Conservation (phyloP, 2,113 vertebrate genomes). For the Morone saxatilis region DNA sequence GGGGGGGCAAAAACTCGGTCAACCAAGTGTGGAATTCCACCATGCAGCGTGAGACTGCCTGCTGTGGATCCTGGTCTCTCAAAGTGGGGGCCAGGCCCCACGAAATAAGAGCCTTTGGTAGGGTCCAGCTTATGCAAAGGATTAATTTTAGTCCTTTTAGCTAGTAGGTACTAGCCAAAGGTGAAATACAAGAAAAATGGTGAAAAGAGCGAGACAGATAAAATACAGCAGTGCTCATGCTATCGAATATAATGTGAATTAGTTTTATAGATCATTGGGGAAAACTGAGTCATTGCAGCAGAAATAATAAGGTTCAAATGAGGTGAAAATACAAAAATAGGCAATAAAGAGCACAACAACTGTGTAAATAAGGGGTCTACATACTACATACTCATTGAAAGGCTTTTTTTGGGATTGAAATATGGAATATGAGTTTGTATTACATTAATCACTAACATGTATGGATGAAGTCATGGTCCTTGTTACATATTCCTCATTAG, state of each 20-base stretch:
- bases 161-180: not conserved
- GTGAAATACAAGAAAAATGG: not conserved
- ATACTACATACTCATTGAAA: not conserved
- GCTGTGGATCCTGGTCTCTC: slow-evolving; percentile 10
- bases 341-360: not conserved
- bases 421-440: not conserved
- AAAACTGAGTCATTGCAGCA: not conserved
- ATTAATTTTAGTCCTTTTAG: not conserved
- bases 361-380: not conserved
- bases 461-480: slow-evolving; percentile 39
- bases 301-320: slow-evolving; percentile 5
- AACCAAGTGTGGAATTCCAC: slow-evolving; percentile 67
- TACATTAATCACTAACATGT: not conserved
- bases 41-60: slow-evolving; percentile 26
- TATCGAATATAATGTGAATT: not conserved
- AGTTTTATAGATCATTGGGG: not conserved
- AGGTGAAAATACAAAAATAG: not conserved
- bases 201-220: not conserved
- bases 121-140: not conserved
- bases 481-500: slow-evolving; percentile 22
- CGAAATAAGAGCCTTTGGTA: not conserved
- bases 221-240: not conserved
- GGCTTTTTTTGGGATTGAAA: not conserved
- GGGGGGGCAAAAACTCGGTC: slow-evolving; percentile 4
- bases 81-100: not conserved